These are phyloP conservation scores for Odontothrips loti DNA, from an alignment of 2,888 invertebrate species.

Conservation along the genomic window DNA sequence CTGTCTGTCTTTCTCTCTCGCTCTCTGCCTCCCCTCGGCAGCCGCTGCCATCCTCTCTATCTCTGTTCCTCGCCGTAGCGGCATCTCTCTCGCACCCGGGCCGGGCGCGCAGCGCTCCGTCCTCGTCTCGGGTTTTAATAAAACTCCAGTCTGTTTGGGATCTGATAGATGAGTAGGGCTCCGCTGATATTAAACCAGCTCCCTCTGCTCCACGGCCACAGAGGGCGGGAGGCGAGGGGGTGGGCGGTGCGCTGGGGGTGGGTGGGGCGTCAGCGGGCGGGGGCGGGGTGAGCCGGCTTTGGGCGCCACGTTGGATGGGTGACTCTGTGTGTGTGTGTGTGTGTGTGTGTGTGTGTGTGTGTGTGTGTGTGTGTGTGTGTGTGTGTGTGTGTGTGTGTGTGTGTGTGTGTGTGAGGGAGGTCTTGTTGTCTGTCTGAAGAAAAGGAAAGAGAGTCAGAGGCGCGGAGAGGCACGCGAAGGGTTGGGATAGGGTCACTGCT, in stretches of 20 bases:
- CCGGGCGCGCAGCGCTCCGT: slow-evolving; percentile 45
- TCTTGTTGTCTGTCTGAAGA: slow-evolving; percentile 20
- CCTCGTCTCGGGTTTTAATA: slow-evolving; percentile 52
- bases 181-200: slow-evolving; percentile 51
- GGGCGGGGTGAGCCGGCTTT: background rate
- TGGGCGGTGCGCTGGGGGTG: background rate
- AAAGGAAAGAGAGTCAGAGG: background rate
- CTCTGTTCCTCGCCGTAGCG: slow-evolving; percentile 33
- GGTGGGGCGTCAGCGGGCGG: background rate
- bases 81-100: slow-evolving; percentile 33
- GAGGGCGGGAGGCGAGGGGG: background rate
- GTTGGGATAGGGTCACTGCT: background rate
- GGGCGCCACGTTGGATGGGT: background rate
- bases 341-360: background rate
- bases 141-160: slow-evolving; percentile 55
- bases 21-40: background rate
- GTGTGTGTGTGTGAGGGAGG: background rate
- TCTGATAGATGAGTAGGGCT: slow-evolving; percentile 55
- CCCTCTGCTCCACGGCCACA: slow-evolving; percentile 15
- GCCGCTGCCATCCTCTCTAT: slow-evolving; percentile 31
- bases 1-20: background rate
- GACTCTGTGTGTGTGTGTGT: background rate
- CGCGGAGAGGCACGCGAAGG: background rate
- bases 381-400: background rate
- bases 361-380: background rate